phyloP scores from a whole-genome alignment of 2,888 invertebrate species.

The Hypomecis atomaria region DNA sequence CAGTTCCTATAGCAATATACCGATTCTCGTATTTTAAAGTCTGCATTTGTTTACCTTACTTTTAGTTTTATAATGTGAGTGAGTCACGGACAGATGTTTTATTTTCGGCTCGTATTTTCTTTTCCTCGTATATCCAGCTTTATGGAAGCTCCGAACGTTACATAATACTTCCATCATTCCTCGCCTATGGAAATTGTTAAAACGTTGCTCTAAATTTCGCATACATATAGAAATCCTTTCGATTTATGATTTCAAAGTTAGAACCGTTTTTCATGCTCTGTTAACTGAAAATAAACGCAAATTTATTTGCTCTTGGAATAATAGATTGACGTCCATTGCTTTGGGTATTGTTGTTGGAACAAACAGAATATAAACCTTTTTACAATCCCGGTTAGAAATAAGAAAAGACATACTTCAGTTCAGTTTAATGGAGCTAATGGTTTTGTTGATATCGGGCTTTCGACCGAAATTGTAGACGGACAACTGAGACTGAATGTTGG shows the following conservation, averaged over 20 bases:
- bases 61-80: conserved; percentile 67
- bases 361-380: conserved; percentile 15
- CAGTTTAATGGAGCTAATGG: background rate
- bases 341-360: conserved; percentile 30
- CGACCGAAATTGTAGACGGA: background rate
- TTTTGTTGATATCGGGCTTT: background rate
- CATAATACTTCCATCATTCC: conserved; percentile 66
- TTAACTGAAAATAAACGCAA: conserved; percentile 23
- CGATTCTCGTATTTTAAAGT: conserved; percentile 55
- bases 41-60: conserved; percentile 66
- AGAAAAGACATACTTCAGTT: too few species aligned
- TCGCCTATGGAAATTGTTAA: conserved; percentile 56
- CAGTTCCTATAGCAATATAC: conserved; percentile 48
- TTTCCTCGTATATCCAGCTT: conserved; percentile 68
- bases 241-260: conserved; percentile 30
- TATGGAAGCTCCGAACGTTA: conserved; percentile 70
- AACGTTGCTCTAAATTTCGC: conserved; percentile 46
- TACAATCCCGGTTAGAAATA: conserved; percentile 17
- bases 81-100: conserved; percentile 75
- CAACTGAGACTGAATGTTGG: background rate
- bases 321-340: conserved; percentile 37
- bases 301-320: conserved; percentile 39
- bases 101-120: conserved; percentile 66
- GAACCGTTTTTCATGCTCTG: conserved; percentile 29
- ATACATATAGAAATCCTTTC: conserved; percentile 30